Evolutionary conservation across 2,113 vertebrate genomes (phyloP).

Genomic region (Cynoglossus semilaevis): DNA sequence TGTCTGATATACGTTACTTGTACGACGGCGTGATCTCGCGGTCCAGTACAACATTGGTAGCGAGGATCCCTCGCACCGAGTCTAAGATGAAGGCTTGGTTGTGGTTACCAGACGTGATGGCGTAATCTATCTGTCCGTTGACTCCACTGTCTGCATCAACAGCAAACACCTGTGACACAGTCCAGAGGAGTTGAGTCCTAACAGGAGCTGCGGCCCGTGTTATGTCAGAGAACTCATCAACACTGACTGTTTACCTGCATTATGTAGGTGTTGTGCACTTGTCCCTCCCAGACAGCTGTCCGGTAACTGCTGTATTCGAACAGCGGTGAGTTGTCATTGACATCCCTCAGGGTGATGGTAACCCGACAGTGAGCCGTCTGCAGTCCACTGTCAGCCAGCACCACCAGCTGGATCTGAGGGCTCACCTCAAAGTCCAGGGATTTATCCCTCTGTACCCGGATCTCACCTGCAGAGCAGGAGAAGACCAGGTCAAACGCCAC

Average conservation of each 20-base stretch:
- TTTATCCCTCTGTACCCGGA: conserved; percentile 81
- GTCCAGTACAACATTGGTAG: conserved; percentile 79
- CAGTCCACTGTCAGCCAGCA: conserved; percentile 79
- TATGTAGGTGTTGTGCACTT: conserved; percentile 74
- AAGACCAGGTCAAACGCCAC: too few species aligned
- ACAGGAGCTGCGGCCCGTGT: background rate
- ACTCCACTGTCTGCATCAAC: conserved; percentile 82
- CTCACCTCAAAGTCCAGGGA: conserved; percentile 84
- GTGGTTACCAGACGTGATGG: conserved; percentile 85
- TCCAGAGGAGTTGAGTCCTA: background rate
- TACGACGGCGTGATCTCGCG: conserved; percentile 80
- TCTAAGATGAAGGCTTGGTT: conserved; percentile 82
- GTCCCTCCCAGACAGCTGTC: conserved; percentile 83
- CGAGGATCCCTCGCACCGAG: conserved; percentile 78
- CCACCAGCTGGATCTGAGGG: conserved; percentile 73
- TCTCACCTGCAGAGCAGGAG: conserved; percentile 71
- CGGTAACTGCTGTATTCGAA: conserved; percentile 81
- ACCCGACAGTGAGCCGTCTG: conserved; percentile 78
- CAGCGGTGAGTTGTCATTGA: conserved; percentile 84
- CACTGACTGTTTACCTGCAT: conserved; percentile 76
- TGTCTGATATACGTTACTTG: conserved; percentile 72
- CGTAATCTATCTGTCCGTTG: conserved; percentile 84
- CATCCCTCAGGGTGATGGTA: conserved; percentile 79
- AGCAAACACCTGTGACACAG: conserved; percentile 80
- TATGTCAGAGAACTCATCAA: background rate